phyloP scores from a whole-genome alignment of 2,113 vertebrate genomes.

The Aphelocoma coerulescens region DNA sequence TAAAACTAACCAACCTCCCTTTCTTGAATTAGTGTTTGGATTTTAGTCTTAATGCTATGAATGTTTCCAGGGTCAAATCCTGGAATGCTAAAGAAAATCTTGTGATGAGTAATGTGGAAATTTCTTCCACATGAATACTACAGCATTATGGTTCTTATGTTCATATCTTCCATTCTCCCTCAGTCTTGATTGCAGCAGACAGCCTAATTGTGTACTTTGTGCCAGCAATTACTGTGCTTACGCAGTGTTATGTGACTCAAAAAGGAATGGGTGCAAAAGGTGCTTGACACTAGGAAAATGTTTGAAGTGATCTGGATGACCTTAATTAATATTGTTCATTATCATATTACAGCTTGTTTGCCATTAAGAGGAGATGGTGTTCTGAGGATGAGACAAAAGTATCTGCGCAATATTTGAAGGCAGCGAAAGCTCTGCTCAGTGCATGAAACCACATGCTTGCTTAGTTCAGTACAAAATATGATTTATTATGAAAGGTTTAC shows the following conservation, averaged over 20 bases:
- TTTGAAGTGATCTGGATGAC: not conserved
- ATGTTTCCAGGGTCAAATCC: not conserved
- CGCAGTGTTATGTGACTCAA: not conserved
- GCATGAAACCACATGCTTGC: not conserved
- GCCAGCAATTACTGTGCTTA: not conserved
- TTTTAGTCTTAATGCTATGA: not conserved
- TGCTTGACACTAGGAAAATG: not conserved
- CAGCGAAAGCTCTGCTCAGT: not conserved
- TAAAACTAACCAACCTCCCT: not conserved
- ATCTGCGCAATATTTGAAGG: not conserved
- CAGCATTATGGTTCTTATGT: not conserved
- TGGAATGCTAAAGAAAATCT: not conserved
- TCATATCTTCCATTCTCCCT: not conserved
- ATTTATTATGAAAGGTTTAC: not conserved
- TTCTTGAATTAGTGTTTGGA: not conserved
- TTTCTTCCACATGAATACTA: not conserved
- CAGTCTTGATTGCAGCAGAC: not conserved
- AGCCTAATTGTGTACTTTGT: not conserved
- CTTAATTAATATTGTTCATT: not conserved
- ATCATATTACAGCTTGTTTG: not conserved
- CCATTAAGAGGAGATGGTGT: not conserved
- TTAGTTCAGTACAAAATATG: not conserved
- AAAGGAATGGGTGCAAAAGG: slow-evolving; percentile 6
- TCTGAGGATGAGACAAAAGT: not conserved
- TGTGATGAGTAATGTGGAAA: not conserved